These are phyloP conservation scores for Sphaerolaimus hirsutus DNA, from an alignment of 2,888 invertebrate genomes.

Conservation along the genomic window DNA sequence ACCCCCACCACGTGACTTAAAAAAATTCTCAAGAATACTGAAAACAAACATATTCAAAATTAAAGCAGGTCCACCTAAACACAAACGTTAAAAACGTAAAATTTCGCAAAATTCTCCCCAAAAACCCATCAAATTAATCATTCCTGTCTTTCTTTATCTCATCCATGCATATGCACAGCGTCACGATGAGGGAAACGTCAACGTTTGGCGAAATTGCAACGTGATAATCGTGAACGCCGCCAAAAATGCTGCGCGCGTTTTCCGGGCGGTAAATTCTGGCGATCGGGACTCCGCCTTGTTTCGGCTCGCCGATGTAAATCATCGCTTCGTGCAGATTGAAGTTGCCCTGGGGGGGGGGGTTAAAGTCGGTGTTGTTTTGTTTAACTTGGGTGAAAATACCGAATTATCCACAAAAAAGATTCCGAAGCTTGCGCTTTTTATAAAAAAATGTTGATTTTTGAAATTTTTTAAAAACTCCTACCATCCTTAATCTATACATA, in stretches of 20 bases:
- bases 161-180: constrained; percentile 1
- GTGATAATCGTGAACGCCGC: not conserved
- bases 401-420: no score
- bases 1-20: no score
- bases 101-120: no score
- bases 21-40: no score
- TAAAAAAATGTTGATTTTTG: no score
- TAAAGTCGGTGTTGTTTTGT: not conserved
- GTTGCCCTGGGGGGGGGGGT: not conserved
- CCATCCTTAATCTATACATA: no score
- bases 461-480: no score
- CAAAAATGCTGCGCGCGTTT: not conserved
- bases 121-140: no score
- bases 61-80: no score
- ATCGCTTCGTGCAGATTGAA: not conserved
- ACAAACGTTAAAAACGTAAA: no score
- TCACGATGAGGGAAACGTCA: not conserved
- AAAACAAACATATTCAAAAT: no score
- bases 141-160: constrained; percentile 1
- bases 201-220: not conserved
- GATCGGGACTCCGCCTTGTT: constrained; percentile 1
- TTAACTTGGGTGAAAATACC: not conserved
- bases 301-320: constrained; percentile 1
- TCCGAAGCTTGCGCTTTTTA: no score
- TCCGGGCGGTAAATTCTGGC: constrained; percentile 1